Conservation (phyloP, 2,113 vertebrate genomes). For the Puntigrus tetrazona region DNA sequence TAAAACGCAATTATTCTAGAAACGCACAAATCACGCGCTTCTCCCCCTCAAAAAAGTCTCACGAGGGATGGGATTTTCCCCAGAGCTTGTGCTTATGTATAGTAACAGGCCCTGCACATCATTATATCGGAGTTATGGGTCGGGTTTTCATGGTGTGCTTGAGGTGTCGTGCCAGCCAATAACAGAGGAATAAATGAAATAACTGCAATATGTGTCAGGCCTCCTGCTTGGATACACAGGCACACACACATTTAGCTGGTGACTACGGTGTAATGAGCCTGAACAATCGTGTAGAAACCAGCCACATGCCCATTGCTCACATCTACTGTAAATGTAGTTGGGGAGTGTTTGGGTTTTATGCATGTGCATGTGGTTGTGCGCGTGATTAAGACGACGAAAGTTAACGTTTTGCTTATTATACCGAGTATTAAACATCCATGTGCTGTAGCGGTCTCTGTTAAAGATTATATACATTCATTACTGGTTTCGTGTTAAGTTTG, state of each 20-base stretch:
- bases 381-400: not conserved
- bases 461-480: not conserved
- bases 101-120: not conserved
- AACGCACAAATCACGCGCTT: not conserved
- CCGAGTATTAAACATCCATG: not conserved
- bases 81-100: not conserved
- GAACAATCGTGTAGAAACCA: not conserved
- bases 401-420: not conserved
- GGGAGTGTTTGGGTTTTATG: not conserved
- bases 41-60: not conserved
- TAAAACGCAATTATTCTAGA: constrained; percentile 38
- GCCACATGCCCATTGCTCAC: constrained; percentile 9
- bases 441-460: not conserved
- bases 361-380: not conserved
- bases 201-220: constrained; percentile 40
- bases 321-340: not conserved
- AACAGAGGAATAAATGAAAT: constrained; percentile 44
- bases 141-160: constrained; percentile 28
- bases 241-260: constrained; percentile 1
- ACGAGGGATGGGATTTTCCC: constrained; percentile 3
- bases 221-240: constrained; percentile 20
- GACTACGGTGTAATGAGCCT: constrained; percentile 20
- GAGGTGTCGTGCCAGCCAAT: constrained; percentile 39
- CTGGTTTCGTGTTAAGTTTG: not conserved
- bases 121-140: constrained; percentile 33